phyloP scores from a whole-genome alignment of 37 sponge, comb jelly and placozoan species.

The Chondrosia reniformis region DNA sequence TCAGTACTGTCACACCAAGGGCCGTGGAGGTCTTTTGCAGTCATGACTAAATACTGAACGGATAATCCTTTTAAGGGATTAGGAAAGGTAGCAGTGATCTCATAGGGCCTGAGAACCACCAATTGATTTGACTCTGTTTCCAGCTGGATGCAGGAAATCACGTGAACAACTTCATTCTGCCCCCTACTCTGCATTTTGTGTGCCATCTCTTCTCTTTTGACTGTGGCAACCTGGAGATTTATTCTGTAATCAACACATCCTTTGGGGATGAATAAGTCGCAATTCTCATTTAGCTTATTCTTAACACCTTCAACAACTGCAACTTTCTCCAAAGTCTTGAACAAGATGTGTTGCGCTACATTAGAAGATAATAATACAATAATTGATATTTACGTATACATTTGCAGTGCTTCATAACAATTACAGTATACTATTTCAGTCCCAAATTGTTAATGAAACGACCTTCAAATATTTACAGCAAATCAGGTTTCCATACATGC shows the following conservation, averaged over 20 bases:
- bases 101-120: neutral
- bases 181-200: neutral
- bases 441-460: too few species aligned
- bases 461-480: too few species aligned
- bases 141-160: neutral
- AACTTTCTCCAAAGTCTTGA: too few species aligned
- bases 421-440: too few species aligned
- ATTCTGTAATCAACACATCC: neutral
- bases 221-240: neutral
- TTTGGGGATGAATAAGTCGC: neutral
- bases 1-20: constrained; percentile 13
- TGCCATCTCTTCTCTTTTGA: neutral
- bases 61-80: neutral
- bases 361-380: too few species aligned
- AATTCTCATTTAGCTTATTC: too few species aligned
- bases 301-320: too few species aligned
- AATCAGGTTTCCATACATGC: too few species aligned
- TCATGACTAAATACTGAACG: neutral
- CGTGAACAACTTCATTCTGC: neutral
- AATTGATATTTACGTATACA: too few species aligned
- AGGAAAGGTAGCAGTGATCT: neutral
- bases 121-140: neutral
- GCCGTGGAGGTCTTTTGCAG: neutral
- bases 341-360: too few species aligned
- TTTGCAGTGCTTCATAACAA: too few species aligned